These are phyloP conservation scores for Eriosoma lanigerum DNA, from an alignment of 1,140 invertebrate genomes.

Conservation along the genomic window DNA sequence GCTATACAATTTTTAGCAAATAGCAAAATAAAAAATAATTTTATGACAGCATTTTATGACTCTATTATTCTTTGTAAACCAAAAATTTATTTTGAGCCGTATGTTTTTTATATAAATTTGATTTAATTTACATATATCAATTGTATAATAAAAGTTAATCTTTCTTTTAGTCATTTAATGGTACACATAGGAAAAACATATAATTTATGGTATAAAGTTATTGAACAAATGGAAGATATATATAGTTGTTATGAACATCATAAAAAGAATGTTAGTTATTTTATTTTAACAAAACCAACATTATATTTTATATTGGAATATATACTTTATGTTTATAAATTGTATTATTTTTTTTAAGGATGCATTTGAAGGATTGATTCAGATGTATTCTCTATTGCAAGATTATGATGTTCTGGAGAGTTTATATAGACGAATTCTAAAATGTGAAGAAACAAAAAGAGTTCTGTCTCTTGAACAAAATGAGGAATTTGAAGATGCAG, in stretches of 20 bases:
- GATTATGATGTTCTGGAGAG: constrained; percentile 32
- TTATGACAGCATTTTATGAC: constrained; percentile 43
- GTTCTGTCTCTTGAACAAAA: constrained; percentile 27
- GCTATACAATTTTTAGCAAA: constrained; percentile 1
- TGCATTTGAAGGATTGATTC: not conserved
- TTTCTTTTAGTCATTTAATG: constrained; percentile 5
- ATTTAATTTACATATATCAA: not conserved
- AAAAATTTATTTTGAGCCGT: constrained; percentile 23
- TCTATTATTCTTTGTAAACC: constrained; percentile 37
- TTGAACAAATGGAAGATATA: constrained; percentile 31
- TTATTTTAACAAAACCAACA: too few species aligned
- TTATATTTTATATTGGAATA: too few species aligned
- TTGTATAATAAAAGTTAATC: not conserved
- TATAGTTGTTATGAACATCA: not conserved
- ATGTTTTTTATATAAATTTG: not conserved
- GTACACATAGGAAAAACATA: constrained; percentile 25
- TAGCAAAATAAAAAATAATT: constrained; percentile 23
- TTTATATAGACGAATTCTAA: constrained; percentile 15
- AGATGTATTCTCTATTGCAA: constrained; percentile 25
- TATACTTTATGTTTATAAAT: not conserved
- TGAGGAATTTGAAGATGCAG: constrained; percentile 23
- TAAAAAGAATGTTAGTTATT: constrained; percentile 40
- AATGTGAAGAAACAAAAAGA: not conserved
- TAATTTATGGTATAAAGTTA: constrained; percentile 31
- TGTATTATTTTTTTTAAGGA: constrained; percentile 22